Evolutionary conservation across 2,888 invertebrate species (phyloP), one percentile per base, ranked within the genome.

Genomic region (Bombylius major): DNA sequence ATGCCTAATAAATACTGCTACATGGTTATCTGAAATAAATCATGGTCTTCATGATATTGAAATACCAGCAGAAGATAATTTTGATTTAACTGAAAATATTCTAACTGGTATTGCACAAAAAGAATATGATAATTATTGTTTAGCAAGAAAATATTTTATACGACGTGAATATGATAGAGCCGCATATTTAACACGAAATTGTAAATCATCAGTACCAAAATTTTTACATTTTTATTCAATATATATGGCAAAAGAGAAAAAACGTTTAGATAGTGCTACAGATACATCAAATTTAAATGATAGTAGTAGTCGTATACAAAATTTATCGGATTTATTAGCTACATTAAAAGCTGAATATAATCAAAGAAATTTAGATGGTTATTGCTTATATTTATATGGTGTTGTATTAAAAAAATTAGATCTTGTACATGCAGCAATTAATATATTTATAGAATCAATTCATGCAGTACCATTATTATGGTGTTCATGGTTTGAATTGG

Each of bases 401-500:
- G 83, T 96, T 6, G 86, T 97, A 4, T 75, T 96, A 51, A 89
- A 91, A 66, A 90, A 92, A 67, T 72, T 96, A 54, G 90, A 94
- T 66, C 77, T 96, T 13, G 77, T 82, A 51, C 81, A 80, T 59
- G 82, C 87, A 64, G 94, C 97, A 0, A 81, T 85, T 33, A 83
- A 87, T 62, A 81, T 88, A 51, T 78, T 98, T 47, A 79, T 88
- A 31, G 84, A 89, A 65, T 82, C 95, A 0, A 81, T 93, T 12
- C 81, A 84, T 57, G 78, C 81, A 47, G 83, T 86, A 55, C 95
- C 95, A 1, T 82, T 90, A 66, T 81, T 95, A 58, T 99, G 98
- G 98, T 87, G 92, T 47, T 89, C 96, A 0, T 99, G 98, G 92
- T 78, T 91, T 44, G 96, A 97, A 71, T 76, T 99, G 13, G 87